Evolutionary conservation across 2,113 vertebrate species (phyloP).

Genomic region (Steatornis caripensis): DNA sequence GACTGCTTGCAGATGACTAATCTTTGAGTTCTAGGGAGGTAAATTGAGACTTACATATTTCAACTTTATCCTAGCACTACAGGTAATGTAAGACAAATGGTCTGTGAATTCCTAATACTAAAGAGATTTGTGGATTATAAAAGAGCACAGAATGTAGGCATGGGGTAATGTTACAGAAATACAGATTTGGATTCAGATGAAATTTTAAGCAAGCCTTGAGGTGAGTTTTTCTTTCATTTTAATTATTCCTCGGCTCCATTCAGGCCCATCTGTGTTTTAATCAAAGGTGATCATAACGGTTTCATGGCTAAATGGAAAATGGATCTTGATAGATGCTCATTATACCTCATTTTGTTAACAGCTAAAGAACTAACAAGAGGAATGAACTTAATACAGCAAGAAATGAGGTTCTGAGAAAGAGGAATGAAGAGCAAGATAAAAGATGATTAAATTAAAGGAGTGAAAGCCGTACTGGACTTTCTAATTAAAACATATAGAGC

Average conservation of each 20-base stretch:
- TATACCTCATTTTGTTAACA: slow-evolving; percentile 14
- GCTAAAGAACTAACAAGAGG: background rate
- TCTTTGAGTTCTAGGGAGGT: slow-evolving; percentile 6
- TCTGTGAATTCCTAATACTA: background rate
- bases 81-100: slow-evolving; percentile 14
- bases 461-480: background rate
- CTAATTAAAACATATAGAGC: background rate
- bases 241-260: background rate
- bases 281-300: background rate
- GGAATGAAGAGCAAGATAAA: background rate
- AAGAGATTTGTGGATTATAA: background rate
- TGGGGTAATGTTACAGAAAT: background rate
- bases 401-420: background rate
- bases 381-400: slow-evolving; percentile 4
- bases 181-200: background rate
- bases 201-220: background rate
- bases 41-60: slow-evolving; percentile 7
- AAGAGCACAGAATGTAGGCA: background rate
- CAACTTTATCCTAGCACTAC: background rate
- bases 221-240: slow-evolving; percentile 8
- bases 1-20: slow-evolving; percentile 31
- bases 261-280: background rate
- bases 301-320: background rate
- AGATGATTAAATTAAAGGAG: slow-evolving; percentile 34
- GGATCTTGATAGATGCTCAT: slow-evolving; percentile 11